Evolutionary conservation across 2,113 vertebrate species (phyloP).

Genomic region (Fregetta grallaria): DNA sequence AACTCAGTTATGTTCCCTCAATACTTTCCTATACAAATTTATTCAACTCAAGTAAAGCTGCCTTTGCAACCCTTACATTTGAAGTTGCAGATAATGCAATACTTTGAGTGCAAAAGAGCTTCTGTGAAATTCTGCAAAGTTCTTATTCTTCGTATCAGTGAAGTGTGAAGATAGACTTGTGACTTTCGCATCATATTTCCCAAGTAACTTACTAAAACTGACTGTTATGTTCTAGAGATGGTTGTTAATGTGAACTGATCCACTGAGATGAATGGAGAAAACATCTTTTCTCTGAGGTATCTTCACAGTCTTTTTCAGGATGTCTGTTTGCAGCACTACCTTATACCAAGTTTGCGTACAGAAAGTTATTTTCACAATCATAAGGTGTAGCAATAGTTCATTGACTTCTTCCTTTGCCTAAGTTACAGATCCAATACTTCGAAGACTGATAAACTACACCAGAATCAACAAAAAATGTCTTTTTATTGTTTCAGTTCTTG

Average conservation of each 20-base stretch:
- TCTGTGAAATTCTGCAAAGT: neutral
- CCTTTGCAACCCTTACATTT: neutral
- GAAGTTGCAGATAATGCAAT: neutral
- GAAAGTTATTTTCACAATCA: neutral
- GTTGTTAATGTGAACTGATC: neutral
- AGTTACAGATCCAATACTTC: neutral
- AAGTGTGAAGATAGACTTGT: neutral
- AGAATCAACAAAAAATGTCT: neutral
- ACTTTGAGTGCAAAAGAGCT: neutral
- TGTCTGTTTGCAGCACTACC: neutral
- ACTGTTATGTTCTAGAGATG: neutral
- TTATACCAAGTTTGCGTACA: neutral
- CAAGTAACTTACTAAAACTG: neutral
- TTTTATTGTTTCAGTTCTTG: neutral
- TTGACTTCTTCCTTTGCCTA: neutral
- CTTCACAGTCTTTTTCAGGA: neutral
- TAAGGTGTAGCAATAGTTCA: neutral
- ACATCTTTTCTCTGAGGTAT: neutral
- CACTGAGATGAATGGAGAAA: neutral
- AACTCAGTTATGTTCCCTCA: neutral
- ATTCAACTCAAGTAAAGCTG: neutral
- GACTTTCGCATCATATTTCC: neutral
- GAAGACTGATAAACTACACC: neutral
- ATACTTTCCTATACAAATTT: neutral
- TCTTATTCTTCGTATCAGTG: neutral